Base-by-base conservation (phyloP, 53 echinoderm and acorn worm species). In the Luidia sarsii region DNA sequence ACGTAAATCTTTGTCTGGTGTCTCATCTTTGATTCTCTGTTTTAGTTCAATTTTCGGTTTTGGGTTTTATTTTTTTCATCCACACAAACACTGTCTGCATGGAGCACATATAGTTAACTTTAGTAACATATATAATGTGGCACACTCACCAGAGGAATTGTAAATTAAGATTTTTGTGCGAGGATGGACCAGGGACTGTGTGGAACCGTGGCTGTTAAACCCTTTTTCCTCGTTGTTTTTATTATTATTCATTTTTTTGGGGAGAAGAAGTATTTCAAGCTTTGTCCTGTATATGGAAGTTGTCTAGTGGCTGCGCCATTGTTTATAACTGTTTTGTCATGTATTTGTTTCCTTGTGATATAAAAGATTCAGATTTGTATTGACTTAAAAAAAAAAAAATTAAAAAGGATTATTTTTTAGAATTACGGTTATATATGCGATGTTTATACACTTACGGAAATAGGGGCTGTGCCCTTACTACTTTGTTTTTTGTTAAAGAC, bases 301-400 rank as follows among this genome's bases (percentile, higher is more conserved):
- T 57, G 59, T 77, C 39, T 25, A 38, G 77, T 77, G 77, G 77
- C 77, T 77, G 77, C 61, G 77, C 77, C 77, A 77, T 77, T 43
- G 46, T 77, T 31, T 24, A 32, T n/a, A 38, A 29, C 6, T 30
- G 9, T 67, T 67, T 41, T 41, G 41, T 38, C 39, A 16, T 53
- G 10, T 24, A 21, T 38, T 33, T 54, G 6, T 55, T 61, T 45
- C 15, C 39, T 72, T 31, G 77, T 77, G 77, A 57, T 43, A 36
- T 60, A 41, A 41, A 41, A 41, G 77, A 61, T 60, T 77, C 48
- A 31, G 43, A 77, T 77, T 77, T 77, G 59, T 77, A 77, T 77
- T 30, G 48, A 77, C 77, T 77, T 77, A 46, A 39, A 37, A 39
- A 55, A 57, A 54, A 24, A 37, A 56, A n/a, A n/a, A n/a, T n/a